Conservation (phyloP, 1,140 invertebrate genomes). For the Hylyphantes graminicola region DNA sequence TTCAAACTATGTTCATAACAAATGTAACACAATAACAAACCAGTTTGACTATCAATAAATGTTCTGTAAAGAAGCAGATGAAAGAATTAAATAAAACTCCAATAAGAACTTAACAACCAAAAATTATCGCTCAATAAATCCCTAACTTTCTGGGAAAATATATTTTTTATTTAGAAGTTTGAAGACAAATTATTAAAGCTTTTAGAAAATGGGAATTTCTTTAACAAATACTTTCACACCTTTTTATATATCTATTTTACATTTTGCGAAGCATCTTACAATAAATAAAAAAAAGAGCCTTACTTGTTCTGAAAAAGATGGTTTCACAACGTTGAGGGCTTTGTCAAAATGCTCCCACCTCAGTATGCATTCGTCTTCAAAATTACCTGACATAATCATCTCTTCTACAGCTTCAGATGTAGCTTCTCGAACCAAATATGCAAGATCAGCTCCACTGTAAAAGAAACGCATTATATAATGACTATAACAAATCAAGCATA, state of each 20-base stretch:
- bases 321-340: slow-evolving; percentile 23
- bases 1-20: no score
- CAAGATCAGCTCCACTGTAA: slow-evolving; percentile 86
- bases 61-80: no score
- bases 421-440: slow-evolving; percentile 85
- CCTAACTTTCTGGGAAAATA: no score
- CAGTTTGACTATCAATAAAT: no score
- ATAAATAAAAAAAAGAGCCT: not conserved
- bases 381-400: not conserved
- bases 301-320: slow-evolving; percentile 25
- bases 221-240: not conserved
- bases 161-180: no score
- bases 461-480: slow-evolving; percentile 9
- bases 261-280: not conserved
- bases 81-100: no score
- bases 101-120: no score
- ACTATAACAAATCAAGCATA: not conserved
- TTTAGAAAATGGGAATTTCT: not conserved
- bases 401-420: slow-evolving; percentile 76
- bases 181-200: not conserved
- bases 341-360: slow-evolving; percentile 26
- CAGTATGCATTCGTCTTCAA: not conserved
- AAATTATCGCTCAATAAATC: no score
- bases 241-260: not conserved
- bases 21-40: no score